Percentiles rank a stretch among this genome's conserved stretches.
Evolutionary conservation across 2,113 vertebrate genomes (phyloP).

Genomic region (Hippocampus mohnikei): DNA sequence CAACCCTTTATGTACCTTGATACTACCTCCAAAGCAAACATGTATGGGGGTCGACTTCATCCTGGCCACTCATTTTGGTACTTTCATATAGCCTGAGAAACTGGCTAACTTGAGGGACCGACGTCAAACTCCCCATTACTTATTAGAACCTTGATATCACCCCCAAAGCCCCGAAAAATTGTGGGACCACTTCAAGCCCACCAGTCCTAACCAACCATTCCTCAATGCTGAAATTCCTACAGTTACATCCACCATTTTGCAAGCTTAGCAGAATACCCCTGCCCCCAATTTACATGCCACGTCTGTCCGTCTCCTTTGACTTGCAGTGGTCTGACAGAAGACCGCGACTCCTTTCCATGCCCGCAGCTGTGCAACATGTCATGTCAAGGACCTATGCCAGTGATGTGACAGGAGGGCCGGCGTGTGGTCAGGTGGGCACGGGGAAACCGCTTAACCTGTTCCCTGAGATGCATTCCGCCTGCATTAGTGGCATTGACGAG

Average conservation of each 20-base stretch:
- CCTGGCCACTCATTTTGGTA: too few relatives aligned
- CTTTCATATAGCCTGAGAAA: too few relatives aligned
- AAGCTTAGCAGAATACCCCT: not conserved
- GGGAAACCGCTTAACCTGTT: slow-evolving; percentile 64
- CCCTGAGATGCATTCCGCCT: slow-evolving; percentile 48
- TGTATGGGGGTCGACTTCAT: too few relatives aligned
- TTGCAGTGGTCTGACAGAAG: slow-evolving; percentile 1
- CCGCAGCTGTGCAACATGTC: slow-evolving; percentile 34
- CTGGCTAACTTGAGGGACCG: too few relatives aligned
- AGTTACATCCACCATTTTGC: slow-evolving; percentile 3
- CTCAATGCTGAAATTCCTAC: slow-evolving; percentile 28
- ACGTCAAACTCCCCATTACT: too few relatives aligned
- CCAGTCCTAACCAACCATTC: slow-evolving; percentile 14
- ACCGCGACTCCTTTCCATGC: slow-evolving; percentile 17
- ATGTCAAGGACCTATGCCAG: slow-evolving; percentile 13
- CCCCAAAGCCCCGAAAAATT: too few relatives aligned
- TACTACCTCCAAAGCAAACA: too few relatives aligned
- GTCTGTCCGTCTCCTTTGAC: not conserved
- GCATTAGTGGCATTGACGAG: slow-evolving; percentile 46
- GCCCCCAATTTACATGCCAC: not conserved
- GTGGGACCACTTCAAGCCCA: too few relatives aligned
- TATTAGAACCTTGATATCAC: too few relatives aligned
- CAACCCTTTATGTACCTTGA: too few relatives aligned
- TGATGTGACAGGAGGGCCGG: slow-evolving; percentile 32
- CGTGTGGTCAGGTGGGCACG: slow-evolving; percentile 57